Evolutionary conservation across 2,888 invertebrate species (phyloP).

Genomic region (Busseola fusca): DNA sequence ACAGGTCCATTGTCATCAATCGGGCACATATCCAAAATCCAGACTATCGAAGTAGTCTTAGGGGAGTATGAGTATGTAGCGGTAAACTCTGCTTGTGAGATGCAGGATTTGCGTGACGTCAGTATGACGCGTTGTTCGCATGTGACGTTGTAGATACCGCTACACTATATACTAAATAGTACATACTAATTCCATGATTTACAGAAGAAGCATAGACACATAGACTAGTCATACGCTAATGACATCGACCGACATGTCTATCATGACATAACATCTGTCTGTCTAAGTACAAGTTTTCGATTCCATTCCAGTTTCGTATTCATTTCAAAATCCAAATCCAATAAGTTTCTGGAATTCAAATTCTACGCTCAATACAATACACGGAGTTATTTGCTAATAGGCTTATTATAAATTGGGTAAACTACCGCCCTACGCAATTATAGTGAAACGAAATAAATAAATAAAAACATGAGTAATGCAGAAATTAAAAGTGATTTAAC

Average conservation of each 20-base stretch:
- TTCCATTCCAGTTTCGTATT: conserved; percentile 17
- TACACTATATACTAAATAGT: neutral
- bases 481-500: conserved; percentile 67
- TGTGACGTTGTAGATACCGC: too few relatives aligned
- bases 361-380: neutral
- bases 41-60: neutral
- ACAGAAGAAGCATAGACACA: neutral
- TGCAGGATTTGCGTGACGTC: too few relatives aligned
- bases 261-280: conserved; percentile 37
- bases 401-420: conserved; percentile 5
- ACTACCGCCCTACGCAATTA: conserved; percentile 6
- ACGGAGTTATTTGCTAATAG: conserved; percentile 4
- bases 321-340: conserved; percentile 16
- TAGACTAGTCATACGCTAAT: conserved; percentile 15
- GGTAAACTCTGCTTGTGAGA: too few relatives aligned
- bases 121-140: too few relatives aligned
- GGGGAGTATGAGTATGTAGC: too few relatives aligned
- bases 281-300: conserved; percentile 19
- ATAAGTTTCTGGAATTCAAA: conserved; percentile 15
- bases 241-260: conserved; percentile 22
- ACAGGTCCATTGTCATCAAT: neutral
- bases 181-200: neutral
- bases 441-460: conserved; percentile 21
- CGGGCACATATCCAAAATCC: neutral
- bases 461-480: conserved; percentile 73